phyloP scores from a whole-genome alignment of 1,140 invertebrate genomes.

The Oreohelix idahoensis region DNA sequence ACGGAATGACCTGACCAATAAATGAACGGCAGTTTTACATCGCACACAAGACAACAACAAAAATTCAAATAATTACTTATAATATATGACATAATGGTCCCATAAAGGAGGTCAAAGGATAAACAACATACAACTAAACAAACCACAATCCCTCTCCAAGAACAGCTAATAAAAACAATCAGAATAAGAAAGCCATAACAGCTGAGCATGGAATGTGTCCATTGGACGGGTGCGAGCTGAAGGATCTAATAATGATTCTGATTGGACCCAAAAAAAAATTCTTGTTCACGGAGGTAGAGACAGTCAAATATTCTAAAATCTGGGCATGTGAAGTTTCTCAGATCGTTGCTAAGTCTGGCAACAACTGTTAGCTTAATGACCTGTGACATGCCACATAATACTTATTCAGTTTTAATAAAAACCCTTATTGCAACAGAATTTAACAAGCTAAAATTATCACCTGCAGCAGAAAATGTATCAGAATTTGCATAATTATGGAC shows the following conservation, averaged over 20 bases:
- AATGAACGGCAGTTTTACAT: not conserved
- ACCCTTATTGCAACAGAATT: too few relatives aligned
- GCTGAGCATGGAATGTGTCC: conserved; percentile 26
- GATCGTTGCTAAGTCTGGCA: too few relatives aligned
- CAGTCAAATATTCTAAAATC: too few relatives aligned
- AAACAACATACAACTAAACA: not conserved
- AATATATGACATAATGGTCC: conserved; percentile 13
- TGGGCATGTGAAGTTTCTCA: too few relatives aligned
- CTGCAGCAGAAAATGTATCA: too few relatives aligned
- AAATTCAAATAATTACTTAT: not conserved
- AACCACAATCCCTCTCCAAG: not conserved
- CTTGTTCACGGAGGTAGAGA: too few relatives aligned
- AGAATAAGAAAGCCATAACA: not conserved
- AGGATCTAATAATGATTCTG: not conserved
- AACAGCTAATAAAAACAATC: conserved; percentile 2
- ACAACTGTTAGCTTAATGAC: too few relatives aligned
- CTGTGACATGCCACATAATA: too few relatives aligned
- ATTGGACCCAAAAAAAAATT: not conserved
- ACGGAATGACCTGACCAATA: not conserved
- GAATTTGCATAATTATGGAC: too few relatives aligned
- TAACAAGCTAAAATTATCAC: too few relatives aligned
- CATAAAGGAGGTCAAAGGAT: not conserved
- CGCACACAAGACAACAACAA: not conserved
- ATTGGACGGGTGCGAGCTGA: conserved; percentile 16
- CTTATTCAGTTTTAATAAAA: too few relatives aligned